Evolutionary conservation across 2,113 vertebrate genomes (phyloP), one percentile per base, ranked within the genome.

Genomic region (Hyla sarda): DNA sequence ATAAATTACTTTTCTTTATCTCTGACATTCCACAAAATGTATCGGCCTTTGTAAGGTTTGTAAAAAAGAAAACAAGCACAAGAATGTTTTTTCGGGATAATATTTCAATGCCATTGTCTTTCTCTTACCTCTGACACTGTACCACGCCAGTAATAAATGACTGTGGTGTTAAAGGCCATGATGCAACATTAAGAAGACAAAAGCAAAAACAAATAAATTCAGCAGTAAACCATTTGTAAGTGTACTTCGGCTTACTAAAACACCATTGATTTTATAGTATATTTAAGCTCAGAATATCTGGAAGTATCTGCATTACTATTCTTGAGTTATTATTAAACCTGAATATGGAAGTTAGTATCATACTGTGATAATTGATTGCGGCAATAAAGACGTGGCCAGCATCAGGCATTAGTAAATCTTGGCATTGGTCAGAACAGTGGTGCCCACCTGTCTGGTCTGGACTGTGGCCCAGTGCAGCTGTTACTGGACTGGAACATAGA

Each of bases 251-350:
- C 65, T 67, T 67, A 2, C 11, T 14, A 2, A 32, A 17, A 67
- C 32, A 67, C 62, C 28, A 0, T 6, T 1, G 2, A 17, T 11
- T 71, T 41, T 41, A 71, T 41, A 19, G 30, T 69, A 2, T 32
- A 28, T 19, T 17, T 37, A 3, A 21, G 21, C 34, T 11, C 2
- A 11, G 34, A 11, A 77, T 52, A 54, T 77, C 48, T 81, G 13
- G 56, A 62, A 28, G 41, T 19, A 9, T 17, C n/a, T 47, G 5
- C 37, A 65, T 17, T 77, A 21, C 28, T 77, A 10, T 48, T 21
- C 86, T 84, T 2, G 30, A 84, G 60, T 12, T 89, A 90, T 82
- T 90, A 91, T 91, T 90, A 87, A 86, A 62, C n/a, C 56, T 41
- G 77, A 80, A 62, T 12, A 23, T 28, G 30, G 54, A 69, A 21